Evolutionary conservation across 1,140 invertebrate species (phyloP), one percentile per base, ranked within the genome.

Genomic region (Penaeus vannamei): DNA sequence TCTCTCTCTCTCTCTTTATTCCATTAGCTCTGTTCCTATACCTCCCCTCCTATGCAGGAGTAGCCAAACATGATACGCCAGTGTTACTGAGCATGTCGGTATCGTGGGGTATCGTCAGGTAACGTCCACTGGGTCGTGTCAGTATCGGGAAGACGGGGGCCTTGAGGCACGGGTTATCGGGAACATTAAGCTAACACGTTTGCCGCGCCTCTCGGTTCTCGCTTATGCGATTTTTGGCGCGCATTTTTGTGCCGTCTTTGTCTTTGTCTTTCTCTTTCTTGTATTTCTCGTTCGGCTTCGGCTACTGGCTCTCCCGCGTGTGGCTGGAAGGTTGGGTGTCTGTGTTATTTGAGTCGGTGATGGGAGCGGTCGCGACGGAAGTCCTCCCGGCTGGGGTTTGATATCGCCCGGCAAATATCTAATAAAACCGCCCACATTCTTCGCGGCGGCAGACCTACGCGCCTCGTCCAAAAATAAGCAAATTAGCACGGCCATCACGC

Each of bases 41-140:
- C 69, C 46, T 86, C 59, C 59, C 23, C 53, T 23, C 53, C 60
- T 59, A 32, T 23, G 29, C 59, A 84, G 4, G 87, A 61, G 87
- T 89, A 89, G 87, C 87, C 87, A 77, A 76, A 89, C 81, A 89
- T 80, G 82, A 89, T 84, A 89, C 29, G n/a, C 66, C 66, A 84
- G 87, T 89, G 87, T 89, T 62, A 80, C 36, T 82, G 82, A 69
- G 53, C 87, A 84, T 89, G 87, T 89, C 46, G 42, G 82, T 84
- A 89, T 89, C 83, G 17, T 29, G 60, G 77, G 80, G 87, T 89
- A 89, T 79, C 81, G 69, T 59, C 81, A 76, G 69, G 87, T 83
- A 83, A 82, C 79, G 62, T 83, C 42, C 62, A 32, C 69, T 32
- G 59, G 87, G 87, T 89, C 82, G 87, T 79, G 82, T 80, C 60